These are phyloP conservation scores for Alitta virens DNA, from an alignment of 2,888 invertebrate species.

Conservation along the genomic window DNA sequence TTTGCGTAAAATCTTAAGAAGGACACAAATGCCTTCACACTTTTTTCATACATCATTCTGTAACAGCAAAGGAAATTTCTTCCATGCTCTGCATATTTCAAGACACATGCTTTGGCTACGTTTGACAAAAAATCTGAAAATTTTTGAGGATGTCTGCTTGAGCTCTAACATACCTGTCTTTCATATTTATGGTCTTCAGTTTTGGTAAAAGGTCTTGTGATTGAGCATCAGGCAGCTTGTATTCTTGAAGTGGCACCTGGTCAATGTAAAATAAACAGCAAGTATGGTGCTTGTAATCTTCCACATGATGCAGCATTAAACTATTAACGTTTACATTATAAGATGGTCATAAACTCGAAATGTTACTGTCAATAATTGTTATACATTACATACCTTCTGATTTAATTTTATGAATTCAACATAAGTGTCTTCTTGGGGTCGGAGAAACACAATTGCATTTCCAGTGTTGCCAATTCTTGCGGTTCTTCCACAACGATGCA, in stretches of 20 bases:
- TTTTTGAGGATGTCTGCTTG: too few relatives aligned
- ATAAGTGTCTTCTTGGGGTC: conserved; percentile 84
- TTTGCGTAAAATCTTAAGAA: conserved; percentile 90
- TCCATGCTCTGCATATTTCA: background rate
- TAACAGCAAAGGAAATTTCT: conserved; percentile 5
- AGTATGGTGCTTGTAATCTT: too few relatives aligned
- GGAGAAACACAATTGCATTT: conserved; percentile 79
- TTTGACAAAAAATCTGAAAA: background rate
- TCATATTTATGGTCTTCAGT: conserved; percentile 67
- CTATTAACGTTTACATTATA: too few relatives aligned
- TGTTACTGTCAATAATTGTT: too few relatives aligned
- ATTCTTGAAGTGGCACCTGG: conserved; percentile 50
- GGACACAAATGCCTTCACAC: conserved; percentile 89
- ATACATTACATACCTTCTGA: conserved; percentile 71
- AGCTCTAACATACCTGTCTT: conserved; percentile 63
- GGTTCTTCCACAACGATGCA: conserved; percentile 92
- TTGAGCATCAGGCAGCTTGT: conserved; percentile 33
- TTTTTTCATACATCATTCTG: conserved; percentile 79
- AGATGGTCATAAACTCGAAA: too few relatives aligned
- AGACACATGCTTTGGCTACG: background rate
- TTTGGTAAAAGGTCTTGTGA: conserved; percentile 53
- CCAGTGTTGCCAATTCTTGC: conserved; percentile 88
- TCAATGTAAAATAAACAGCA: background rate
- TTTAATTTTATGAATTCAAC: conserved; percentile 85
- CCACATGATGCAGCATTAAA: too few relatives aligned